Conservation (phyloP, 2,113 vertebrate genomes). For the Collichthys lucidus region DNA sequence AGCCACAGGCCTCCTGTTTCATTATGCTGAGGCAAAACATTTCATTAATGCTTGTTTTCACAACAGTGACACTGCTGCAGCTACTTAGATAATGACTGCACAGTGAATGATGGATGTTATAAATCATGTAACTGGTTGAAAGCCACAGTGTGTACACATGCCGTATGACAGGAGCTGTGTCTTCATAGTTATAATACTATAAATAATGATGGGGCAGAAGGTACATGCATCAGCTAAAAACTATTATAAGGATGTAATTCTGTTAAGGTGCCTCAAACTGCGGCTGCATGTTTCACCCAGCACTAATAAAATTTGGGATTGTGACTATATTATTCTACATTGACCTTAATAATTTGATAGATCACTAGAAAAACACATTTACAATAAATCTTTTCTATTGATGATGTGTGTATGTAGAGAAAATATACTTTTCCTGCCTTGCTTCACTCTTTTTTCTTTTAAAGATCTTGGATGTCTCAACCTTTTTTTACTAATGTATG, state of each 20-base stretch:
- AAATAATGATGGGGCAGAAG: constrained; percentile 12
- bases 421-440: background rate
- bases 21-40: constrained; percentile 43
- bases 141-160: background rate
- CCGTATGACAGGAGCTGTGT: constrained; percentile 15
- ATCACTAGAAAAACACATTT: background rate
- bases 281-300: background rate
- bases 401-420: background rate
- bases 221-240: background rate
- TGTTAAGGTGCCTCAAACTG: background rate
- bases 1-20: constrained; percentile 30
- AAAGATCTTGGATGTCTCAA: background rate
- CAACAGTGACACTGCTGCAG: constrained; percentile 1
- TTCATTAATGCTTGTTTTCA: constrained; percentile 9
- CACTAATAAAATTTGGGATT: constrained; percentile 1
- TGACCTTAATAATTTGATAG: background rate
- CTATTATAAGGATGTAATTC: background rate
- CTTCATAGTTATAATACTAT: background rate
- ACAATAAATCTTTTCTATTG: background rate
- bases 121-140: constrained; percentile 31
- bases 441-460: background rate
- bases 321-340: background rate
- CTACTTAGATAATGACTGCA: constrained; percentile 13
- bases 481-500: background rate
- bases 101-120: constrained; percentile 22